Evolutionary conservation across 2,113 vertebrate genomes (phyloP).

Genomic region (Smithornis capensis): DNA sequence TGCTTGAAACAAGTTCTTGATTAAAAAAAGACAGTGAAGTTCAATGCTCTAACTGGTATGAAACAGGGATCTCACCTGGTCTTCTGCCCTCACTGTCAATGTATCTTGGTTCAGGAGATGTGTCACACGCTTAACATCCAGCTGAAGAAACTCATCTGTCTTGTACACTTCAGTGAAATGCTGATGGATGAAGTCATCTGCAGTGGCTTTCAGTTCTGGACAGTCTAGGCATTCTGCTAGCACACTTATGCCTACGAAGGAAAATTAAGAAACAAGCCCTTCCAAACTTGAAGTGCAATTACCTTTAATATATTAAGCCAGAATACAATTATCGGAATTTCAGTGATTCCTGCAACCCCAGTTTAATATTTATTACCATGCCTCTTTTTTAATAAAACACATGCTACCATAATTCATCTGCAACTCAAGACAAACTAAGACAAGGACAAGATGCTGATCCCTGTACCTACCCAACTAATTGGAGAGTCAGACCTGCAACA

Average conservation of each 20-base stretch:
- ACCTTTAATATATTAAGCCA: background rate
- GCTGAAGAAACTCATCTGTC: slow-evolving; percentile 88
- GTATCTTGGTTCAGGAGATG: slow-evolving; percentile 89
- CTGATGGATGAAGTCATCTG: slow-evolving; percentile 89
- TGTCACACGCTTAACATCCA: slow-evolving; percentile 87
- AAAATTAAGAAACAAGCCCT: background rate
- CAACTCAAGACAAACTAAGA: background rate
- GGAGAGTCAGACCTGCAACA: background rate
- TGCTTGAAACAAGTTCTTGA: background rate
- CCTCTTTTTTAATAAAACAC: background rate
- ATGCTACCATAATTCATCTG: background rate
- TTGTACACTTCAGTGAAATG: slow-evolving; percentile 92
- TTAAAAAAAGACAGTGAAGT: background rate
- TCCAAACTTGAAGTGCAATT: background rate
- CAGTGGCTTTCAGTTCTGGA: slow-evolving; percentile 85
- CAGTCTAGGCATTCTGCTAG: slow-evolving; percentile 88
- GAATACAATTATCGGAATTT: background rate
- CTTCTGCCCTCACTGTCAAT: slow-evolving; percentile 85
- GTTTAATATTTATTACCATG: background rate
- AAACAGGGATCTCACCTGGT: slow-evolving; percentile 76
- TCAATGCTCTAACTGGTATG: background rate
- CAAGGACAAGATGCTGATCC: background rate
- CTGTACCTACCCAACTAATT: background rate
- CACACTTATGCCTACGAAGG: slow-evolving; percentile 82
- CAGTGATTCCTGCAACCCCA: background rate